Conservation (phyloP, 2,797 vertebrate species). For the Poeciliopsis presidionis region DNA sequence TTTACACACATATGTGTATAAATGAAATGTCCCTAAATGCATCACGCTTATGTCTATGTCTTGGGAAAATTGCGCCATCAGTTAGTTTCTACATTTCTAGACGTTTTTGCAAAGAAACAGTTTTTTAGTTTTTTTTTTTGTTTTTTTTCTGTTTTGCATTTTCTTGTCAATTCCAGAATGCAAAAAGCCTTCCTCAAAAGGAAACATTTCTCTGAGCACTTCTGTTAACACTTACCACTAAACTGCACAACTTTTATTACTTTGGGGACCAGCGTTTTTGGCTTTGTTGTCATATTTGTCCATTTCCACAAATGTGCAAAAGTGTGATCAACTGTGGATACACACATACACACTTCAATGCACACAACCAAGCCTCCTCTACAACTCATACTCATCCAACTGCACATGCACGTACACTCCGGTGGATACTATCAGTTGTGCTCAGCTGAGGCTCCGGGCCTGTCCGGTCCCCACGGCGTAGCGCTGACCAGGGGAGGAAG, state of each 20-base stretch:
- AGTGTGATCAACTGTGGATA: constrained; percentile 38
- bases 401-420: constrained; percentile 57
- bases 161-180: constrained; percentile 10
- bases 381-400: constrained; percentile 37
- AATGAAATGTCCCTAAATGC: constrained; percentile 24
- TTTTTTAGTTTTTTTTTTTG: background rate
- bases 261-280: constrained; percentile 39
- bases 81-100: constrained; percentile 1
- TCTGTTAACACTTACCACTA: constrained; percentile 43
- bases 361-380: constrained; percentile 14
- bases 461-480: constrained; percentile 71
- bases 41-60: background rate
- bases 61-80: constrained; percentile 20
- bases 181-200: constrained; percentile 20
- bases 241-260: constrained; percentile 36
- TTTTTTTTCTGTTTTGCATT: constrained; percentile 2
- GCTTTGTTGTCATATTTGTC: constrained; percentile 50
- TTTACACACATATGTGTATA: constrained; percentile 31
- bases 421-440: constrained; percentile 81
- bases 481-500: constrained; percentile 71
- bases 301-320: constrained; percentile 40
- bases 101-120: constrained; percentile 3
- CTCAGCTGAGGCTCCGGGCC: constrained; percentile 81
- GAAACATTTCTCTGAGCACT: constrained; percentile 36
- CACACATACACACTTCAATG: constrained; percentile 19